Percentiles rank a stretch among this genome's conserved stretches.
phyloP scores from a whole-genome alignment of 92 coral and sea anemone species.

The Porites rus region DNA sequence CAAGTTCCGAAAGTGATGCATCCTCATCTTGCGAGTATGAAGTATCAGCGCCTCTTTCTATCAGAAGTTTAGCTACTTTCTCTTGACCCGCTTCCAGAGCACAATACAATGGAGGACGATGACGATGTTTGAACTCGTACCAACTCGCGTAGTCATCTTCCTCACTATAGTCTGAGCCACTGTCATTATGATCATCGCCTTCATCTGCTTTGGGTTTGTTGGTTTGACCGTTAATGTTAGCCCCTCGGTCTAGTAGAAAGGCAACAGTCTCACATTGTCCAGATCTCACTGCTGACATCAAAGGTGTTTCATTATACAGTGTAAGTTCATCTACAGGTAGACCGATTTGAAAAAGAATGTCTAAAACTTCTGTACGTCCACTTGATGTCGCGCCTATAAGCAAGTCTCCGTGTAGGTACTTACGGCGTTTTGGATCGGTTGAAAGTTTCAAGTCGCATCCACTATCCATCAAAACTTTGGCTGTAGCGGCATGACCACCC shows the following conservation, averaged over 20 bases:
- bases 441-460: slow-evolving; percentile 2
- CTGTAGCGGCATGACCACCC: slow-evolving; percentile 1
- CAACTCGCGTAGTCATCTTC: background rate
- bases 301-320: background rate
- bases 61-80: slow-evolving; percentile 21
- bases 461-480: slow-evolving; percentile 10
- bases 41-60: slow-evolving; percentile 33
- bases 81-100: slow-evolving; percentile 17
- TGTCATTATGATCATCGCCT: background rate
- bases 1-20: slow-evolving; percentile 3
- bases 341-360: slow-evolving; percentile 11
- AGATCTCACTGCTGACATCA: background rate
- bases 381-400: background rate
- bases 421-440: background rate
- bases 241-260: slow-evolving; percentile 30
- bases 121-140: background rate
- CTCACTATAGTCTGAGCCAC: background rate
- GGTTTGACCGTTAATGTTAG: slow-evolving; percentile 9
- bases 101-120: background rate
- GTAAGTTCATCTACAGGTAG: background rate
- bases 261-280: slow-evolving; percentile 28
- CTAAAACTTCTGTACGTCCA: slow-evolving; percentile 8
- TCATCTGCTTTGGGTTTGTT: background rate
- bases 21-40: background rate
- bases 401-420: background rate